Base-by-base conservation (phyloP, 2,113 vertebrate genomes). In the Telmatochromis sp. region DNA sequence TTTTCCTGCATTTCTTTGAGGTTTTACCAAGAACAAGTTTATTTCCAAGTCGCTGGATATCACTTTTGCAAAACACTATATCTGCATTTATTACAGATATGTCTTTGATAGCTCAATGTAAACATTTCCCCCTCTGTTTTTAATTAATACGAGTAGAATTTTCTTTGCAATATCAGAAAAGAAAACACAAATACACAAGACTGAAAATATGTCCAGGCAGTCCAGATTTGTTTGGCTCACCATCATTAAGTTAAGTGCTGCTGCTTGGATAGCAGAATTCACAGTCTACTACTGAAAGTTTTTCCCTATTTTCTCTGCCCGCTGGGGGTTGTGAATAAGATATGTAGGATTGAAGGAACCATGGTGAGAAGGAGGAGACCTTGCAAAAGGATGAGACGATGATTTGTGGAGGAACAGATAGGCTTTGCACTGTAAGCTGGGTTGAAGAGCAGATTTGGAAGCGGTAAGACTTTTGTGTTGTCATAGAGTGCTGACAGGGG, bases 361-460 rank as follows among this genome's bases (percentile, higher is more conserved):
- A 40, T 85, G 89, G 88, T 85, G 91, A 91, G 87, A 84, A 57
- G 85, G 89, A 87, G 51, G 90, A 83, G 86, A 91, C 86, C 21
- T 51, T 82, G 65, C 68, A 21, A 54, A 82, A 84, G 93, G 89
- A 91, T 90, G 91, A 95, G 85, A 73, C 85, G 86, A 88, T 93
- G 89, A 95, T 94, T 93, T 94, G 86, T 88, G 86, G 60, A 82
- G 86, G 87, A 90, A 94, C 88, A 86, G 85, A 93, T 80, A 85
- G 86, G 85, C 90, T 95, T 93, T 94, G 84, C 89, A 83, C 88
- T 81, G 49, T 91, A 88, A 92, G 88, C 90, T 90, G 87, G 86
- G 89, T 82, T 81, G 83, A 94, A 91, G 83, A 94, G 90, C 84
- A 92, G 93, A 93, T 92, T 93, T 92, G 87, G 89, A 92, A 90